Evolutionary conservation across 2,113 vertebrate species (phyloP).

Genomic region (Mesoclemmys tuberculata): DNA sequence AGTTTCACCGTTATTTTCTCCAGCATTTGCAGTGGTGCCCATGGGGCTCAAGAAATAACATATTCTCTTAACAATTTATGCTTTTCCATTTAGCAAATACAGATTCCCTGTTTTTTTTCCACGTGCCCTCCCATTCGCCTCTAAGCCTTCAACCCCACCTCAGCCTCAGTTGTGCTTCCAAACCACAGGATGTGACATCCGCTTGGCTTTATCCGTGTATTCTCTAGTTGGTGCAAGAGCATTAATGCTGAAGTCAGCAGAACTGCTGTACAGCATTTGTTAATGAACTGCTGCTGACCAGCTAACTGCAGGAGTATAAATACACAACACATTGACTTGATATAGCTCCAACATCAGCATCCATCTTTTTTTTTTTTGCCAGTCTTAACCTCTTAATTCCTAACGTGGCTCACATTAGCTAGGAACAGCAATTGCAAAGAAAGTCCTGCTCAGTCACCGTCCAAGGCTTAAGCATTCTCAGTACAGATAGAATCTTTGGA

Average conservation of each 20-base stretch:
- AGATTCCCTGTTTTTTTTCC: not conserved
- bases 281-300: not conserved
- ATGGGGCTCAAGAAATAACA: not conserved
- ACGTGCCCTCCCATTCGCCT: rapidly evolving
- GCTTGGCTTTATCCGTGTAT: not conserved
- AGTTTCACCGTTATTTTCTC: not conserved
- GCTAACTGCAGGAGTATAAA: not conserved
- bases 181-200: not conserved
- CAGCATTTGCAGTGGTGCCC: not conserved
- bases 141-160: not conserved
- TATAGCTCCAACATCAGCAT: not conserved
- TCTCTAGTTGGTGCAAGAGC: not conserved
- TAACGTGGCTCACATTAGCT: rapidly evolving
- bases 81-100: not conserved
- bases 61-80: not conserved
- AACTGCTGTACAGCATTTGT: not conserved
- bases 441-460: not conserved
- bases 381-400: not conserved
- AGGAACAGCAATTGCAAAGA: too few species aligned
- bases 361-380: not conserved
- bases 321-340: not conserved
- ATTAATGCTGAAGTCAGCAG: not conserved
- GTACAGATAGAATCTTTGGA: not conserved
- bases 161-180: not conserved
- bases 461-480: not conserved